Percentiles rank a stretch among this genome's conserved stretches.
These are phyloP conservation scores for Oriolus oriolus DNA, from an alignment of 2,113 vertebrate genomes.

Conservation along the genomic window DNA sequence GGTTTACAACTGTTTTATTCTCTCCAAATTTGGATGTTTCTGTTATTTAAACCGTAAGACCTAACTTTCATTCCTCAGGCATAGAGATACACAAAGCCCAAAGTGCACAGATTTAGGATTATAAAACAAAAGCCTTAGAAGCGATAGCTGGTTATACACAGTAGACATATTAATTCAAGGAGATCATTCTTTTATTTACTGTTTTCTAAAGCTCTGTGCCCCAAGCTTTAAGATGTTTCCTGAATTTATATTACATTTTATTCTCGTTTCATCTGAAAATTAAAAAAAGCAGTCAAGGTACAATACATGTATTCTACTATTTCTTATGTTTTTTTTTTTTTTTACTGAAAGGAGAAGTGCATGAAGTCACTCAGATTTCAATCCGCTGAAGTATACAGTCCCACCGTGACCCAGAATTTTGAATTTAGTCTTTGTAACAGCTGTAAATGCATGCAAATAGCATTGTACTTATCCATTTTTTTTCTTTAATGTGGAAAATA, in stretches of 20 bases:
- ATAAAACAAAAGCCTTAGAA: constrained; percentile 50
- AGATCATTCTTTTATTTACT: constrained; percentile 30
- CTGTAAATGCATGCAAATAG: not conserved
- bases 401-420: constrained; percentile 42
- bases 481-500: not conserved
- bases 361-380: constrained; percentile 52
- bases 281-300: constrained; percentile 15
- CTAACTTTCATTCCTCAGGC: not conserved
- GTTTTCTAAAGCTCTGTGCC: constrained; percentile 40
- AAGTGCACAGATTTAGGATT: constrained; percentile 42
- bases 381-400: constrained; percentile 9
- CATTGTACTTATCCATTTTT: not conserved
- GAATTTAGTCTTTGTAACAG: constrained; percentile 22
- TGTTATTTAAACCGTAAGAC: not conserved
- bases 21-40: not conserved
- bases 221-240: constrained; percentile 24
- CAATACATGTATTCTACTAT: constrained; percentile 2
- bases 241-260: constrained; percentile 67
- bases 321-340: constrained; percentile 23
- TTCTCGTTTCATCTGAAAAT: constrained; percentile 47
- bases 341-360: constrained; percentile 24
- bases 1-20: not conserved
- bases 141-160: constrained; percentile 46
- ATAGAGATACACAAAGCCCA: not conserved
- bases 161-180: constrained; percentile 53